Base-by-base conservation (phyloP, 2,888 invertebrate genomes). In the Euspilapteryx auroguttella region DNA sequence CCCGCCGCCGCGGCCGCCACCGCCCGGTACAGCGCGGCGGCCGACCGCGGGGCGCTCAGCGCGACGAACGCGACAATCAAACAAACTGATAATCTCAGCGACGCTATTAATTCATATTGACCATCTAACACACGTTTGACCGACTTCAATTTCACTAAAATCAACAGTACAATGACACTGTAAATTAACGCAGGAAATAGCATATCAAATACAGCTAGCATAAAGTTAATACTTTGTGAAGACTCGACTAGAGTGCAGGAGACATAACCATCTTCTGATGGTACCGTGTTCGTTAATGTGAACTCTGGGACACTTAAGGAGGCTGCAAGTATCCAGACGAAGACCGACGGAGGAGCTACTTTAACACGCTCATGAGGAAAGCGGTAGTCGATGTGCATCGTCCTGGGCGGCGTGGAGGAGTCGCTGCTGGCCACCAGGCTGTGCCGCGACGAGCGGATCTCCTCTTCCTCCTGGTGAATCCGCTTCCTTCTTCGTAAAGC, bases 231-330 rank as follows among this genome's bases (percentile, higher is more conserved):
- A 34, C 64, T 64, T 41, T 79, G 78, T 40, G 63, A 64, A 14
- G 66, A 58, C 38, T 81, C 79, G 14, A 77, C 49, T 35, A 79
- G 56, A 10, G 78, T 73, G 43, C 82, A 82, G 15, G 77, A 39
- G 9, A 63, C 52, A 8, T 47, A 40, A 27, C 58, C 55, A 24
- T 54, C 46, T 30, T 66, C 62, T 4, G 61, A 42, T 32, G 57
- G 52, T 25, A 77, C 48, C 24, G 68, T 69, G 4, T 77, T 69
- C 4, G 81, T 76, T 35, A 81, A 51, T 14, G 69, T 62, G 46
- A 78, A 80, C 39, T 79, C 79, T 7, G 83, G 83, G 26, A 83
- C 64, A 45, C 82, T 80, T 20, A 82, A 47, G 1, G 82, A 82
- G 24, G 73, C 47, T 20, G 80, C 68, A 26, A 81, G 45, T 35